Base-by-base conservation (phyloP, 2,888 invertebrate genomes). In the Melanostoma mellinum region DNA sequence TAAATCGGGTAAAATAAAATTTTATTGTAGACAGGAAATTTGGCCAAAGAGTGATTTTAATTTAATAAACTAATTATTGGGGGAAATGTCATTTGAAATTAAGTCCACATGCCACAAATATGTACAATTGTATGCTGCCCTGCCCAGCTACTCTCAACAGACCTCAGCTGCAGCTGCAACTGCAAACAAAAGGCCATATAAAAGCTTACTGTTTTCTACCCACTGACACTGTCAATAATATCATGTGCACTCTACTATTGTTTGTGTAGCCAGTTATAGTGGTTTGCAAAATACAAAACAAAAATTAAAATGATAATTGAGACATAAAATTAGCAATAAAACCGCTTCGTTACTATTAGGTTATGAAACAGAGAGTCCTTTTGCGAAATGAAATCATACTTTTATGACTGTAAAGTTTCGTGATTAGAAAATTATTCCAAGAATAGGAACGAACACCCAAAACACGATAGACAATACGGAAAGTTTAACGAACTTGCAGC, bases 21-120 rank as follows among this genome's bases (percentile, higher is more conserved):
- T 77, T 77, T 73, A 81, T 81, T 68, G 56, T 48, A 53, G 42
- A 58, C n/a, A 58, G 69, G 53, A 74, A 74, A 48, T 55, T 56
- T 48, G 33, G 35, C 10, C 38, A 79, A 71, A 81, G 69, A 67
- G 50, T 42, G 56, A 65, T 75, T 84, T 79, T 84, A 79, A 84
- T 84, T 84, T 75, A 79, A 84, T 84, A 74, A 84, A 74, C 84
- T 75, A 75, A 79, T 84, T 84, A 79, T 84, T 58, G 79, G 65
- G 20, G 30, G 69, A 65, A 60, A 75, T 74, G 71, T 65, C 79
- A 79, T 79, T 79, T 40, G 56, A 79, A 79, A 84, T 84, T 74
- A 84, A 79, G 84, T 79, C 60, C 65, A 53, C 63, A 52, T 48
- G 58, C 69, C 60, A 38, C 77, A 65, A 52, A 53, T 53, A 9